Base-by-base conservation (phyloP, 2,888 invertebrate genomes). In the Micoletzkya japonica region DNA sequence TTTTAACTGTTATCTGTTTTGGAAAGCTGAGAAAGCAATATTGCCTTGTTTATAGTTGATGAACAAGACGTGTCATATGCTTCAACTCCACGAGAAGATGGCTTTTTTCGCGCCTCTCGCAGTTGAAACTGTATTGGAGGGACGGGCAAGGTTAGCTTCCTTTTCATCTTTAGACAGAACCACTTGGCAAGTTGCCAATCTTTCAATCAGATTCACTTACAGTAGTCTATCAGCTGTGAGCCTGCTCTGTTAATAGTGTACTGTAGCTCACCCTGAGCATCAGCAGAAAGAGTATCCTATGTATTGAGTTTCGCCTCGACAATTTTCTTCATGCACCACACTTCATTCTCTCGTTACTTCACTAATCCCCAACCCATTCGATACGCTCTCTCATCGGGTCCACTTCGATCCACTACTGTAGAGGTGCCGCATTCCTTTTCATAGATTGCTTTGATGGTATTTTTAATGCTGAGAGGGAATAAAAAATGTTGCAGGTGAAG, bases 311-410 rank as follows among this genome's bases (percentile, higher is more conserved):
- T 74, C 70, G 69, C 70, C 32, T 76, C 78, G 2, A 72, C 77
- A 2, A 68, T 54, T 24, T 74, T 73, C 64, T 73, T 73, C 50
- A 78, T 78, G 76, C 71, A 70, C 50, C 74, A 74, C 66, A 58
- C 57, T 20, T n/a, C 37, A 4, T 58, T 76, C 39, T 73, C 72
- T 20, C 37, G 50, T 4, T 32, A 71, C 52, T 30, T 74, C 26
- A 54, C 72, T 26, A 32, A 67, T 6, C 74, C 78, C 0, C 37
- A 44, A 30, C 71, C 71, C 14, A 73, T 78, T 26, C 66, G 75
- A 10, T 73, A 74, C 6, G 78, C 77, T 0, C 70, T 77, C 10
- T 78, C 75, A 52, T 70, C 76, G 17, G 78, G 78, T 20, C 74
- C 74, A 7, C 70, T 78, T 0, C 59, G 59, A 24, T 70, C 78